phyloP scores from a whole-genome alignment of 2,888 invertebrate genomes.

The Arge pagana region DNA sequence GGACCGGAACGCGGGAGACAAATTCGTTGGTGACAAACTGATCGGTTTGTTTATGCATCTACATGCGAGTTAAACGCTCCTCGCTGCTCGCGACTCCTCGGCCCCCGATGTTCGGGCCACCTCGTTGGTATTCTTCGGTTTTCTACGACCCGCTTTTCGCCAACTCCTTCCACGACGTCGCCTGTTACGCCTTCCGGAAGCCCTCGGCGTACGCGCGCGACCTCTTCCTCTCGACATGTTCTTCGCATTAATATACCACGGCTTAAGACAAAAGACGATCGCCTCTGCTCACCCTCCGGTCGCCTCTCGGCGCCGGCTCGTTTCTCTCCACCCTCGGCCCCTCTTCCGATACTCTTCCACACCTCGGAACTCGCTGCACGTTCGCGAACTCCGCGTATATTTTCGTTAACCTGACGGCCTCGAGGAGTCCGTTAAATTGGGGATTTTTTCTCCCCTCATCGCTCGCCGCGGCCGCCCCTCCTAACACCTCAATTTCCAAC shows the following conservation, averaged over 20 bases:
- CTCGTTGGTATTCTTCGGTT: conserved; percentile 55
- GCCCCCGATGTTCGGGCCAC: conserved; percentile 49
- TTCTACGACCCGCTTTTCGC: conserved; percentile 31
- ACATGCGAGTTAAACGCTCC: too few relatives aligned
- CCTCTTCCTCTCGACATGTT: conserved; percentile 46
- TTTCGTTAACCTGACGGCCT: conserved; percentile 55
- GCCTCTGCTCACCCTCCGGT: conserved; percentile 27
- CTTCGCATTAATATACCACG: conserved; percentile 57
- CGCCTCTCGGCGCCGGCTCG: conserved; percentile 27
- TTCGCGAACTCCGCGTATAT: conserved; percentile 47
- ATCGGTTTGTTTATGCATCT: too few relatives aligned
- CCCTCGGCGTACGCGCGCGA: too few relatives aligned
- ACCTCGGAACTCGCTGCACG: conserved; percentile 31
- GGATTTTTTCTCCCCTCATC: conserved; percentile 42
- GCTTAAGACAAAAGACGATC: conserved; percentile 57
- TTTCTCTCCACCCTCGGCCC: conserved; percentile 19
- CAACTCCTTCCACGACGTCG: conserved; percentile 35
- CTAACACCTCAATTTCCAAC: too few relatives aligned
- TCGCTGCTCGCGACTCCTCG: too few relatives aligned
- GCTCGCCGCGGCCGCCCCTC: conserved; percentile 24
- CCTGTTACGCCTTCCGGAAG: conserved; percentile 45
- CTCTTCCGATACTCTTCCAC: conserved; percentile 16
- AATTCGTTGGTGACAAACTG: too few relatives aligned
- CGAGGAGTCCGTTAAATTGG: conserved; percentile 52
- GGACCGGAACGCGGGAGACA: too few relatives aligned